phyloP scores from a whole-genome alignment of 2,888 invertebrate genomes.

The Orthonevra nobilis region DNA sequence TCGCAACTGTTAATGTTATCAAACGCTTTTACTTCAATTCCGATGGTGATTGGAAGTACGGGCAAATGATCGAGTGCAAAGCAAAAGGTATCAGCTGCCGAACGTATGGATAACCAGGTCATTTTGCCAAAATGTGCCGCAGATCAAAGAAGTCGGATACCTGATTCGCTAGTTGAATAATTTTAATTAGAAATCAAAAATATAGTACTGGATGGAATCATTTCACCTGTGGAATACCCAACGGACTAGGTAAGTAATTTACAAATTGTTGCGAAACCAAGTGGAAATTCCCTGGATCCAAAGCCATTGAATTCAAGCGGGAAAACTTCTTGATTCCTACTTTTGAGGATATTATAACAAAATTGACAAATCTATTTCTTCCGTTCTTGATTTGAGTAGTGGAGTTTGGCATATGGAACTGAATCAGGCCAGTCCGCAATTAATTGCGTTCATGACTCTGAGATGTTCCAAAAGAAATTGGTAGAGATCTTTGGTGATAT shows the following conservation, averaged over 20 bases:
- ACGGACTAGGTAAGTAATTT: no score
- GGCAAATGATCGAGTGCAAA: slow-evolving; percentile 13
- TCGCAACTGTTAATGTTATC: neutral
- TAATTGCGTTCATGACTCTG: neutral
- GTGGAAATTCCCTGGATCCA: no score
- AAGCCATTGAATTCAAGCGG: neutral
- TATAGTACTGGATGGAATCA: neutral
- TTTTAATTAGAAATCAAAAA: no score
- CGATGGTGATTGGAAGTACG: slow-evolving; percentile 1
- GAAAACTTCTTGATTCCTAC: neutral
- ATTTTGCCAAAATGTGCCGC: no score
- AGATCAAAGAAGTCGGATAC: no score
- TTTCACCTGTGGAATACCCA: neutral
- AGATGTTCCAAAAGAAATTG: neutral
- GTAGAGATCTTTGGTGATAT: neutral
- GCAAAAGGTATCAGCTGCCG: slow-evolving; percentile 28
- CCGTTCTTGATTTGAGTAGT: neutral
- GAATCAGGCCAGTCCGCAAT: neutral
- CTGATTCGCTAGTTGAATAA: no score
- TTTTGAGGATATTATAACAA: neutral
- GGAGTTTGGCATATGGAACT: neutral
- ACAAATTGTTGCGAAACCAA: no score
- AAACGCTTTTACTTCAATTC: slow-evolving; percentile 40
- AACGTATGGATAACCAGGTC: neutral
- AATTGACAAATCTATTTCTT: neutral